Evolutionary conservation across 2,113 vertebrate species (phyloP).

Genomic region (Climacteris rufus): DNA sequence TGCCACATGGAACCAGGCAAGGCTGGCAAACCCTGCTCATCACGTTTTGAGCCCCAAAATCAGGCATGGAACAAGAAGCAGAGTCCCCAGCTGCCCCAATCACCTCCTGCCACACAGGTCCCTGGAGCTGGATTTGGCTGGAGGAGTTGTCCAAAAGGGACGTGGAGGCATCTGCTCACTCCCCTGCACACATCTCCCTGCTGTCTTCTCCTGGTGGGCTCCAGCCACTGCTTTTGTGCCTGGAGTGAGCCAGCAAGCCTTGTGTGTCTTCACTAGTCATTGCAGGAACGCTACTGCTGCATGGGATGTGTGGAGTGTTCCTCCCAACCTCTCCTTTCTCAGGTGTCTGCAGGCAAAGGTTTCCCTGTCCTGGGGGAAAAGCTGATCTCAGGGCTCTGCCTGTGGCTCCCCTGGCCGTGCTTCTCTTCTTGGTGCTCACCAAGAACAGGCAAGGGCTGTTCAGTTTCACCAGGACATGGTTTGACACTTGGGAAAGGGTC

Average conservation of each 20-base stretch:
- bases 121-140: not conserved
- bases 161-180: rapidly evolving
- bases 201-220: not conserved
- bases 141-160: not conserved
- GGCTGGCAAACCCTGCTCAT: not conserved
- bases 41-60: not conserved
- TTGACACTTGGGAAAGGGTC: rapidly evolving
- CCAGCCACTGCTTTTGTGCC: not conserved
- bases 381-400: not conserved
- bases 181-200: not conserved
- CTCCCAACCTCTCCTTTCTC: not conserved
- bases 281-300: not conserved
- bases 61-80: rapidly evolving
- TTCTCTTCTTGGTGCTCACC: not conserved
- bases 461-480: rapidly evolving
- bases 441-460: not conserved
- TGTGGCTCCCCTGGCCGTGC: rapidly evolving
- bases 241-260: not conserved
- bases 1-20: not conserved
- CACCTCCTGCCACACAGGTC: not conserved
- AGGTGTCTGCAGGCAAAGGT: not conserved
- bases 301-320: rapidly evolving
- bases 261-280: not conserved
- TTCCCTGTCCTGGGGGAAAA: rapidly evolving
- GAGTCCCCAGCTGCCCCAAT: not conserved